phyloP scores from a whole-genome alignment of 1,140 invertebrate genomes.

The Nebria ingens region DNA sequence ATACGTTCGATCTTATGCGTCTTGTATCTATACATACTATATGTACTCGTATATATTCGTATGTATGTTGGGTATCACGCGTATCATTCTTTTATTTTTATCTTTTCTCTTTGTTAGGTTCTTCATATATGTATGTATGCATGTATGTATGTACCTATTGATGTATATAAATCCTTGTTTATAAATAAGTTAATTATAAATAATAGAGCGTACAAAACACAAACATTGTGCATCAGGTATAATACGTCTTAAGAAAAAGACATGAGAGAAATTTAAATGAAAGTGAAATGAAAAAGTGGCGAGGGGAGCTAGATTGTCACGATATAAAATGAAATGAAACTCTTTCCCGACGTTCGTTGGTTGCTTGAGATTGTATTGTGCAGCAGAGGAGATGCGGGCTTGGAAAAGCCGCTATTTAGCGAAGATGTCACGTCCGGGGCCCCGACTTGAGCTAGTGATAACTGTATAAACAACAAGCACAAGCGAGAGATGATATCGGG shows the following conservation, averaged over 20 bases:
- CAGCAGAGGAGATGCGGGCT: neutral
- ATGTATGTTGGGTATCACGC: neutral
- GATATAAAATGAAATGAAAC: slow-evolving; percentile 9
- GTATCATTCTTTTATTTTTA: no score
- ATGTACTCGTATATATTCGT: neutral
- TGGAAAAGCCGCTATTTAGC: neutral
- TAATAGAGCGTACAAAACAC: no score
- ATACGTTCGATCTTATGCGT: neutral
- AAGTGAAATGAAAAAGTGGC: no score
- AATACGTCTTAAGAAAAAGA: no score
- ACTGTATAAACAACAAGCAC: slow-evolving; percentile 1
- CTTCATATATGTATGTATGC: no score
- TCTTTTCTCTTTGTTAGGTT: no score
- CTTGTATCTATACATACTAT: no score
- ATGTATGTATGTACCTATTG: no score
- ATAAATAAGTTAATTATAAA: no score
- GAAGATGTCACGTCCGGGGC: slow-evolving; percentile 3
- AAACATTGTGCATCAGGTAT: no score
- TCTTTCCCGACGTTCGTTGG: neutral
- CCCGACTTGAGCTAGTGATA: neutral
- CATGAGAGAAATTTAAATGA: no score
- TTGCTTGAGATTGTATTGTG: neutral
- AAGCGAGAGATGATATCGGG: neutral
- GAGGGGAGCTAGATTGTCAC: neutral
- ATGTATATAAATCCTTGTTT: no score